Evolutionary conservation across 2,888 invertebrate genomes (phyloP).

Genomic region (Nycteola revayana): DNA sequence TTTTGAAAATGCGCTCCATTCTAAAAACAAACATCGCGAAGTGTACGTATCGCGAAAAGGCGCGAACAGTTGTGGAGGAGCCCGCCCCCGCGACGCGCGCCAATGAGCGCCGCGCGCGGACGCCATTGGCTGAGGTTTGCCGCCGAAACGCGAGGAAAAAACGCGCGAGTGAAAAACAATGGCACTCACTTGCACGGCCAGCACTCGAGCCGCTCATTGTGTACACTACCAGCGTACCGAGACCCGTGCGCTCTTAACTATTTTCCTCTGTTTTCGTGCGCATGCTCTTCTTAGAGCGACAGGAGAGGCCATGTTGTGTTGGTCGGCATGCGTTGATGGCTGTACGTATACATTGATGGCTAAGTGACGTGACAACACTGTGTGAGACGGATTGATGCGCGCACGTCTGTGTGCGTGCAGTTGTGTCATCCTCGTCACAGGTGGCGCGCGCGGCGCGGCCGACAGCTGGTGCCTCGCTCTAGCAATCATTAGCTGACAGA

Average conservation of each 20-base stretch:
- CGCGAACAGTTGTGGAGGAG: slow-evolving; percentile 48
- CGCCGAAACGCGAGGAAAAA: slow-evolving; percentile 55
- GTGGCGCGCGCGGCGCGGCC: slow-evolving; percentile 30
- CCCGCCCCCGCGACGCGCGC: slow-evolving; percentile 52
- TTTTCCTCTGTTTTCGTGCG: neutral
- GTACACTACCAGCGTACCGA: slow-evolving; percentile 28
- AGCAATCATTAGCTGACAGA: too few relatives aligned
- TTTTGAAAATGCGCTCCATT: slow-evolving; percentile 48
- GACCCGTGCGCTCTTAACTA: slow-evolving; percentile 18
- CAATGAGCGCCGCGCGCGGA: slow-evolving; percentile 49
- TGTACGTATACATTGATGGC: slow-evolving; percentile 36
- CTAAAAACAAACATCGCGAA: slow-evolving; percentile 49
- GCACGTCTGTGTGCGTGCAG: slow-evolving; percentile 36
- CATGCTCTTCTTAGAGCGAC: slow-evolving; percentile 8
- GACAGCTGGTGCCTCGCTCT: too few relatives aligned
- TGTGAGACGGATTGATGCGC: slow-evolving; percentile 39
- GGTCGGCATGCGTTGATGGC: slow-evolving; percentile 22
- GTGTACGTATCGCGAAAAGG: slow-evolving; percentile 47
- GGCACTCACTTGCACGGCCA: slow-evolving; percentile 60
- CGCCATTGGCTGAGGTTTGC: slow-evolving; percentile 54
- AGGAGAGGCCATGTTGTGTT: slow-evolving; percentile 6
- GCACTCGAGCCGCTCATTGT: slow-evolving; percentile 52
- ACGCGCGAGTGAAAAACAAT: slow-evolving; percentile 67
- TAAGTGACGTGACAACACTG: slow-evolving; percentile 40
- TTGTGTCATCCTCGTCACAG: slow-evolving; percentile 31